Evolutionary conservation across 1,140 invertebrate genomes (phyloP).

Genomic region (Linepithema humile): DNA sequence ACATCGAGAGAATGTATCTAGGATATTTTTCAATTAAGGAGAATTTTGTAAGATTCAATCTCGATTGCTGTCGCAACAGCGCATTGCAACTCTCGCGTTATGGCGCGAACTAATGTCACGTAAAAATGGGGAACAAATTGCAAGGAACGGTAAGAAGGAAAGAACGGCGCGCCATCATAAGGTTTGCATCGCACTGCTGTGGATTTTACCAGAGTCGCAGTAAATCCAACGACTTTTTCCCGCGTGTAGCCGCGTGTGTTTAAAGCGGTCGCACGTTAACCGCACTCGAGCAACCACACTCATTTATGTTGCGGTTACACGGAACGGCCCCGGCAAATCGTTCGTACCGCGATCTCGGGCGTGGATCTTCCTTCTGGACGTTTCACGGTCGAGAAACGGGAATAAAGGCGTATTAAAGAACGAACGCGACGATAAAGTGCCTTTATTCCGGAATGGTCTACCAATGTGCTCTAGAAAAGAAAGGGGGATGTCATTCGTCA

Average conservation of each 20-base stretch:
- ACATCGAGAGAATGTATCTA: background rate
- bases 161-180: constrained; percentile 1
- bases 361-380: constrained; percentile 57
- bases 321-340: constrained; percentile 59
- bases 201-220: constrained; percentile 10
- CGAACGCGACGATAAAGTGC: constrained; percentile 57
- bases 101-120: constrained; percentile 5
- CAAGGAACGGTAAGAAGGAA: background rate
- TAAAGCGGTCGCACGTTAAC: constrained; percentile 52
- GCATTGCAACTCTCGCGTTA: background rate
- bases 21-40: background rate
- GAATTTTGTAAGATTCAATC: background rate
- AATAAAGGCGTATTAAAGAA: constrained; percentile 56
- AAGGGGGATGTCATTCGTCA: constrained; percentile 36
- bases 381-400: constrained; percentile 49
- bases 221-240: constrained; percentile 57
- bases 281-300: constrained; percentile 57
- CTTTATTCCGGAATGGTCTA: constrained; percentile 36
- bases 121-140: background rate
- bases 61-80: background rate
- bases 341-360: constrained; percentile 59
- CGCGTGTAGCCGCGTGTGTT: constrained; percentile 56
- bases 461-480: constrained; percentile 6
- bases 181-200: constrained; percentile 5
- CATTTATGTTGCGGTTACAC: constrained; percentile 70